phyloP scores from a whole-genome alignment of 2,113 vertebrate genomes.

The Ptychochromis oligacanthus region DNA sequence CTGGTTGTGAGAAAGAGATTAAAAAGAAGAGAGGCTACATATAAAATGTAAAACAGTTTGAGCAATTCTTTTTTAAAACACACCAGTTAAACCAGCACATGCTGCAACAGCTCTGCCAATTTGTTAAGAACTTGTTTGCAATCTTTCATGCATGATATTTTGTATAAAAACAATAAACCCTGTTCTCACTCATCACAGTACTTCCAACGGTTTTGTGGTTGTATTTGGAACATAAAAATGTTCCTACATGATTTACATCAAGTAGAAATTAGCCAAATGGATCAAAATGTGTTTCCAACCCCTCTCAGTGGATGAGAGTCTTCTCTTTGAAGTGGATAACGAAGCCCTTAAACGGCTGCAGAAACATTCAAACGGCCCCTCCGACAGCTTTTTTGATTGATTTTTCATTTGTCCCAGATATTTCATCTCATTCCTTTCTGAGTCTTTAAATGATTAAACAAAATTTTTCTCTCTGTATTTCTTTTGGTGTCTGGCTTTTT shows the following conservation, averaged over 20 bases:
- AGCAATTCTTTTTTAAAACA: background rate
- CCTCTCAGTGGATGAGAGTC: slow-evolving; percentile 47
- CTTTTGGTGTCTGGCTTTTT: slow-evolving; percentile 25
- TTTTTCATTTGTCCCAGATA: slow-evolving; percentile 76
- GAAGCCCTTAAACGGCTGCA: slow-evolving; percentile 47
- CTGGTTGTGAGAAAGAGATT: background rate
- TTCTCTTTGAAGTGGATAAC: slow-evolving; percentile 62
- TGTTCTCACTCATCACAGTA: background rate
- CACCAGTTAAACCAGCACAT: slow-evolving; percentile 1
- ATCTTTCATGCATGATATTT: slow-evolving; percentile 5
- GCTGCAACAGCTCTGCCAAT: background rate
- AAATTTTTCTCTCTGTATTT: slow-evolving; percentile 7
- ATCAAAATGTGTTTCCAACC: slow-evolving; percentile 57
- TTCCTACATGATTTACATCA: slow-evolving; percentile 24
- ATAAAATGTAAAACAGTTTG: background rate
- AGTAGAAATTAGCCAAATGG: slow-evolving; percentile 53
- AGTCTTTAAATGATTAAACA: slow-evolving; percentile 68
- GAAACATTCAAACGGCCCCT: slow-evolving; percentile 45
- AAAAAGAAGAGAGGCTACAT: background rate
- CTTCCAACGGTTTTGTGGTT: background rate
- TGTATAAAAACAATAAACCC: slow-evolving; percentile 9
- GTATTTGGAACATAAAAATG: slow-evolving; percentile 10
- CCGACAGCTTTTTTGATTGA: slow-evolving; percentile 65
- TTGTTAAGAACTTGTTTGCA: slow-evolving; percentile 25
- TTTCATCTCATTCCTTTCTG: slow-evolving; percentile 61